Evolutionary conservation across 2,888 invertebrate genomes (phyloP).

Genomic region (Brachyopa scutellaris): DNA sequence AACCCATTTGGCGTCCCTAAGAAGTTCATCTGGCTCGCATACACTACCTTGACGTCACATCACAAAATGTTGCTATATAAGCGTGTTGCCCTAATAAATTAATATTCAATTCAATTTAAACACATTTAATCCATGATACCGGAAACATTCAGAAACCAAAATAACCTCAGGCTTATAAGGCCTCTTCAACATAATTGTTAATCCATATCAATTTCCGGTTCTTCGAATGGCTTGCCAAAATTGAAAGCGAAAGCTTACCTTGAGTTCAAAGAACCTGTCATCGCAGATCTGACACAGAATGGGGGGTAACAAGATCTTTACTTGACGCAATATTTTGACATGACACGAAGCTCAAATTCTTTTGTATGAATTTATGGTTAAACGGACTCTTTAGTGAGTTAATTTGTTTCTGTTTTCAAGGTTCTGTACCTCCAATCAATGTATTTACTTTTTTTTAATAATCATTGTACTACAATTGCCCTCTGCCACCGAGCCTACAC

Average conservation of each 20-base stretch:
- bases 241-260: conserved; percentile 23
- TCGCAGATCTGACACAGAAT: neutral
- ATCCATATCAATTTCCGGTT: neutral
- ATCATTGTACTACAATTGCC: conserved; percentile 18
- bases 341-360: neutral
- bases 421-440: conserved; percentile 37
- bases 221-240: neutral
- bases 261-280: conserved; percentile 39
- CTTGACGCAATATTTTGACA: neutral
- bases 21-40: too few species aligned
- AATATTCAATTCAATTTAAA: too few species aligned
- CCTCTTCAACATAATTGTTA: neutral
- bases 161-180: neutral
- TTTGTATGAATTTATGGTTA: neutral
- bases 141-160: neutral
- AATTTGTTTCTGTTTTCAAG: conserved; percentile 30
- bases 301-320: neutral
- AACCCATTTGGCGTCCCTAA: too few species aligned
- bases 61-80: too few species aligned
- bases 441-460: too few species aligned
- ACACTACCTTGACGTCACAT: too few species aligned
- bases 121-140: too few species aligned
- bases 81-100: too few species aligned
- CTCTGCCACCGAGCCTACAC: conserved; percentile 16
- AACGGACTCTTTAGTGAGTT: neutral